Evolutionary conservation across 2,888 invertebrate genomes (phyloP), one percentile per base, ranked within the genome.

Genomic region (Athalia circularis): DNA sequence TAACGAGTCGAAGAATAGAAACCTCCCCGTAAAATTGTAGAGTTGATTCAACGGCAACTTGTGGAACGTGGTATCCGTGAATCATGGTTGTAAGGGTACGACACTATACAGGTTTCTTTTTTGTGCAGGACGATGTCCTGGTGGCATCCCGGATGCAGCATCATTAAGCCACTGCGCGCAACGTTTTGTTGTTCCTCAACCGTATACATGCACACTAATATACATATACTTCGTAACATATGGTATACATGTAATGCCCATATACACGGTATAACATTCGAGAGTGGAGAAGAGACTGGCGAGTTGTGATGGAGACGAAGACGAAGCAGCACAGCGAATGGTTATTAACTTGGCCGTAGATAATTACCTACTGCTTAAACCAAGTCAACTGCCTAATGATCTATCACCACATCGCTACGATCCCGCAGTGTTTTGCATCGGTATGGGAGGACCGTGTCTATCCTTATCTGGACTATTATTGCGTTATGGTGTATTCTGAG

Each of bases 91-190:
- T 62, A 7, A 15, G 15, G 9, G 9, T 68, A 52, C 7, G 48
- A 45, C 59, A 72, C 47, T 64, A 50, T 75, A 62, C 6, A 75
- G 75, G 75, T 64, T 82, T 48, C 65, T 81, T 68, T 79, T 80
- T 80, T 80, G 79, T 84, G 29, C 82, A 83, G 84, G 84, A 85
- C 84, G 84, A 85, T 86, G 86, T 87, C 86, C 85, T 84, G 84
- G 83, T 84, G 84, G 84, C 84, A 75, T 87, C 85, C 86, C 86
- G 86, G 87, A 87, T 87, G 87, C 86, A 84, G 84, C 85, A 84
- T 88, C 88, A 88, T 88, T 88, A 88, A 85, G 85, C 82, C 82
- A 80, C 82, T 81, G 67, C 61, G 29, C 29, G 67, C 70, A 72
- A 72, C 72, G 70, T 78, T 72, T 78, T 78, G 78, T 75, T 61